A percentile compares a stretch with the other conserved stretches of the same genome.
phyloP scores from a whole-genome alignment of 2,888 invertebrate genomes.

The Tipula lateralis region DNA sequence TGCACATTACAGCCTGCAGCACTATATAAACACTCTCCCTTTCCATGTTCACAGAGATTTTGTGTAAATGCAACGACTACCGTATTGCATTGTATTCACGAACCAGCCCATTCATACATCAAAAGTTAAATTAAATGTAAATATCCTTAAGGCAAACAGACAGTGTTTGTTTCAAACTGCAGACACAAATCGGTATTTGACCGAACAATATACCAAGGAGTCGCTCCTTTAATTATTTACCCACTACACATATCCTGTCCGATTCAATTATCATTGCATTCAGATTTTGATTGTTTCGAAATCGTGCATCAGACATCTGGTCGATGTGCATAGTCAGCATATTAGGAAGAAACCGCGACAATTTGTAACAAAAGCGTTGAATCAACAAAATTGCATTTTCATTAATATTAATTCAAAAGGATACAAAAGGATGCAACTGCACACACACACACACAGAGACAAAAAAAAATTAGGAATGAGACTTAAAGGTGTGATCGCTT shows the following conservation, averaged over 20 bases:
- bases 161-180: background rate
- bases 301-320: background rate
- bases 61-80: background rate
- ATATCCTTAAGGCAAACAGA: background rate
- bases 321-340: background rate
- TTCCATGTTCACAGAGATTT: background rate
- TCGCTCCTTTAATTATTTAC: background rate
- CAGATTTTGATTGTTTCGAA: background rate
- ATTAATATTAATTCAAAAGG: background rate
- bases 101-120: background rate
- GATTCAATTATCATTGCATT: background rate
- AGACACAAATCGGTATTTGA: background rate
- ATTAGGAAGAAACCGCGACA: background rate
- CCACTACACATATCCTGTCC: background rate
- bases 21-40: background rate
- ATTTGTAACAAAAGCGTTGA: background rate
- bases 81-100: background rate
- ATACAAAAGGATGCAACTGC: slow-evolving; percentile 15
- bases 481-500: background rate
- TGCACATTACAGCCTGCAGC: background rate
- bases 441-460: background rate
- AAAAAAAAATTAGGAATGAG: slow-evolving; percentile 3
- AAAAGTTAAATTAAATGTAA: slow-evolving; percentile 9
- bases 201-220: background rate
- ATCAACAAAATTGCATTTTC: slow-evolving; percentile 1